Evolutionary conservation across 92 coral and sea anemone species (phyloP).

Genomic region (Galaxea fascicularis): DNA sequence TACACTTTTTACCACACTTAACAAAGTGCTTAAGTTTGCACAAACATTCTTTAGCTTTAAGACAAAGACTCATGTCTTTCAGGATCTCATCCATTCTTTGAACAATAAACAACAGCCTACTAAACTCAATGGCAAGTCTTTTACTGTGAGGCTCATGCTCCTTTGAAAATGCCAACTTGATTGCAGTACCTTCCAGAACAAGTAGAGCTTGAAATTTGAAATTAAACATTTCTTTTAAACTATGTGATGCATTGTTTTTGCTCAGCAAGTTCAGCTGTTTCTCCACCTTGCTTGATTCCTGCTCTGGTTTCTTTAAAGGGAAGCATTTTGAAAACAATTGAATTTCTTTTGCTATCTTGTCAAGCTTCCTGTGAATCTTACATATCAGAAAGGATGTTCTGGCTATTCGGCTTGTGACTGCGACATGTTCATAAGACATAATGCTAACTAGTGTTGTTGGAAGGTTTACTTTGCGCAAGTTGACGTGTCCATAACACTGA

Average conservation of each 20-base stretch:
- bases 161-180: conserved; percentile 63
- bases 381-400: conserved; percentile 47
- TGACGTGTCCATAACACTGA: not conserved
- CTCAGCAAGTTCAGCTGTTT: conserved; percentile 22
- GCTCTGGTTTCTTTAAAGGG: conserved; percentile 9
- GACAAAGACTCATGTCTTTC: conserved; percentile 41
- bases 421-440: conserved; percentile 37
- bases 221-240: conserved; percentile 51
- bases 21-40: conserved; percentile 39
- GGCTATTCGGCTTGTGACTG: conserved; percentile 67
- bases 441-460: not conserved
- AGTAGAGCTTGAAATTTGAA: conserved; percentile 80
- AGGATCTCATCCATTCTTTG: conserved; percentile 71
- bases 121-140: conserved; percentile 53
- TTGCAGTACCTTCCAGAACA: conserved; percentile 86
- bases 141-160: conserved; percentile 23
- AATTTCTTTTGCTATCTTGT: conserved; percentile 30
- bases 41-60: conserved; percentile 5
- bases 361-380: conserved; percentile 36
- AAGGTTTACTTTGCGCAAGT: conserved; percentile 63
- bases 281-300: not conserved
- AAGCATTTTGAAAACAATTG: conserved; percentile 10
- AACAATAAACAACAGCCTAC: conserved; percentile 70
- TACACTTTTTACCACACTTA: conserved; percentile 38
- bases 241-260: conserved; percentile 30